Evolutionary conservation across 2,797 vertebrate genomes (phyloP), one percentile per base, ranked within the genome.

Genomic region (Coregonus ussuriensis): DNA sequence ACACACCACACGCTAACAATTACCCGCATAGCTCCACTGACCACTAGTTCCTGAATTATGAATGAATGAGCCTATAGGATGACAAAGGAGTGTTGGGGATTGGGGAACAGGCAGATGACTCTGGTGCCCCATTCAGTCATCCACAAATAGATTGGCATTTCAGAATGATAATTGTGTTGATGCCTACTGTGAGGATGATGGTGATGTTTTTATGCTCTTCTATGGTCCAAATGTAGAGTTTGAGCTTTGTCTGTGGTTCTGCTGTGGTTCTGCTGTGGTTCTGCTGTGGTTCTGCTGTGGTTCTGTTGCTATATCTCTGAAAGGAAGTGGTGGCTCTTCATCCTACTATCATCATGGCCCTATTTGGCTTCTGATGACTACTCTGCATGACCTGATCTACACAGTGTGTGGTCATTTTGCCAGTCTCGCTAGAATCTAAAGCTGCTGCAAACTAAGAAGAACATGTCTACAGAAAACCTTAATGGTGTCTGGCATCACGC

Each of bases 11-110:
- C 68, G 14, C 21, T 33, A 72, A 33, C 51, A 72, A 33, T 72
- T 56, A 53, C 51, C 47, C 71, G 47, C 67, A 18, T 35, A 6
- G 31, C 67, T 15, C 35, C 33, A 37, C 29, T 80, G 85, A 88
- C 85, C 82, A 79, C 81, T 47, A 82, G 76, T 72, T 56, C 72
- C 78, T 91, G 81, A 91, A 92, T 92, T 89, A 91, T 92, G 83
- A 90, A 93, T 90, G 88, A 91, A 83, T 66, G 1, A 90, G 83
- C 66, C 1, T 11, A 82, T 74, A 77, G 1, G 31, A 82, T 72
- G 79, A 84, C 75, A 84, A 84, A 82, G 81, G 76, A 71, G 78
- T 69, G 63, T 37, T 51, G 9, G 66, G 59, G 71, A 73, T 7
- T 13, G 66, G 54, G 72, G 72, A 81, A 63, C 71, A 69, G 77